Evolutionary conservation across 2,888 invertebrate genomes (phyloP).

Genomic region (Hypena proboscidalis): DNA sequence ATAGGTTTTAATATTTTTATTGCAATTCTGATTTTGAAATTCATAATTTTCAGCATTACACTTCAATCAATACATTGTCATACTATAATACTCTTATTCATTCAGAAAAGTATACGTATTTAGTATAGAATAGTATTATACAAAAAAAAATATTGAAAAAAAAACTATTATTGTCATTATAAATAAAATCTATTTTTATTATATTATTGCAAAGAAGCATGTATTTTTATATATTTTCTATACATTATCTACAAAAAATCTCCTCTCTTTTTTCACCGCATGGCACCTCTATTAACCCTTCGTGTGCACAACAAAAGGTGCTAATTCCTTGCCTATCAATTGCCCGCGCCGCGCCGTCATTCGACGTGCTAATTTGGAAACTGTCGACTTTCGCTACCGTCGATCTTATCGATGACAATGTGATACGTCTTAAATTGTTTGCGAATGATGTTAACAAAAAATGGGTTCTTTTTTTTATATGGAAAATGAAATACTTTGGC

Average conservation of each 20-base stretch:
- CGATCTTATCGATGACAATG: slow-evolving; percentile 50
- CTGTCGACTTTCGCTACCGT: slow-evolving; percentile 58
- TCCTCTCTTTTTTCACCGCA: neutral
- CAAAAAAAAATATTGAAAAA: too few species aligned
- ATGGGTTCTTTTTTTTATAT: slow-evolving; percentile 6
- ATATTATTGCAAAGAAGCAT: too few species aligned
- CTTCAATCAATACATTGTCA: too few species aligned
- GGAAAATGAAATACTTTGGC: neutral
- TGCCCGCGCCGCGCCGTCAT: slow-evolving; percentile 42
- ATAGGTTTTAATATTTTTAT: slow-evolving; percentile 9
- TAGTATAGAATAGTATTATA: too few species aligned
- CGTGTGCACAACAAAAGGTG: slow-evolving; percentile 60
- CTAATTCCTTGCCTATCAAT: slow-evolving; percentile 79
- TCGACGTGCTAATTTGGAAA: slow-evolving; percentile 70
- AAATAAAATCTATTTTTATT: neutral
- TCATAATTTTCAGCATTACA: slow-evolving; percentile 2
- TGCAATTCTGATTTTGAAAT: slow-evolving; percentile 17
- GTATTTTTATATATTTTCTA: too few species aligned
- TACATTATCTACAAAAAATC: neutral
- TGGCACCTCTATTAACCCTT: slow-evolving; percentile 40
- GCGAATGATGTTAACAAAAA: slow-evolving; percentile 17
- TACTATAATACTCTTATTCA: too few species aligned
- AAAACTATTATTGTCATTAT: neutral
- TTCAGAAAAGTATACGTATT: too few species aligned
- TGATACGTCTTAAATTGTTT: slow-evolving; percentile 35